phyloP scores from a whole-genome alignment of 2,113 vertebrate genomes.

The Tyrannus savana region DNA sequence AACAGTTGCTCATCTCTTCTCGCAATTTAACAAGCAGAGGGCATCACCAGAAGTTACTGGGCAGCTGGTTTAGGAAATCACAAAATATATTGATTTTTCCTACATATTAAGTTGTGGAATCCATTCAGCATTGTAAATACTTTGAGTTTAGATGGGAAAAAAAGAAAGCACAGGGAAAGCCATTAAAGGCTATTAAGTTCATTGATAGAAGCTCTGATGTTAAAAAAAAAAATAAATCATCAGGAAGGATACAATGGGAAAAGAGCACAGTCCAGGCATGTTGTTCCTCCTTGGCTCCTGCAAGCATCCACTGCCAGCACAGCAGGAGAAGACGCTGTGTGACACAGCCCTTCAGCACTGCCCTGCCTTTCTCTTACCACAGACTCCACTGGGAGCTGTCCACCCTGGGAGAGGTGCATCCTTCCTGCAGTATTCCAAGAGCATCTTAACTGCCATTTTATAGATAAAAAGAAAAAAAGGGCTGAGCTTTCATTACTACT shows the following conservation, averaged over 20 bases:
- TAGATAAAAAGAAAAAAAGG: not conserved
- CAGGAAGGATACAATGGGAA: not conserved
- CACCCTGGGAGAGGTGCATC: not conserved
- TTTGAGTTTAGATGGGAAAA: not conserved
- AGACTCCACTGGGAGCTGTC: accelerated
- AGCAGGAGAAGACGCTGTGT: accelerated
- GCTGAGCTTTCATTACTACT: not conserved
- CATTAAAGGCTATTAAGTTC: not conserved
- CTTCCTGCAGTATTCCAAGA: not conserved
- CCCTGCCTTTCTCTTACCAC: not conserved
- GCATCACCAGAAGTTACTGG: not conserved
- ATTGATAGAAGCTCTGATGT: not conserved
- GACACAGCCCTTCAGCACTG: not conserved
- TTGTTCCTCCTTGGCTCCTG: not conserved
- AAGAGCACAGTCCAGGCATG: accelerated
- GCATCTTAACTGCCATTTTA: not conserved
- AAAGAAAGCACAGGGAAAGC: not conserved
- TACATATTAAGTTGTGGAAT: not conserved
- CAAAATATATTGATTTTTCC: not conserved
- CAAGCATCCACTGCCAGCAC: not conserved
- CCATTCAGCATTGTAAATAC: not conserved
- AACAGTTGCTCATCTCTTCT: not conserved
- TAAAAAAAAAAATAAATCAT: not conserved
- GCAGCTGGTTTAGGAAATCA: not conserved
- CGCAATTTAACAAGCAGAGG: not conserved